Evolutionary conservation across 1,140 invertebrate genomes (phyloP).

Genomic region (Myzus persicae): DNA sequence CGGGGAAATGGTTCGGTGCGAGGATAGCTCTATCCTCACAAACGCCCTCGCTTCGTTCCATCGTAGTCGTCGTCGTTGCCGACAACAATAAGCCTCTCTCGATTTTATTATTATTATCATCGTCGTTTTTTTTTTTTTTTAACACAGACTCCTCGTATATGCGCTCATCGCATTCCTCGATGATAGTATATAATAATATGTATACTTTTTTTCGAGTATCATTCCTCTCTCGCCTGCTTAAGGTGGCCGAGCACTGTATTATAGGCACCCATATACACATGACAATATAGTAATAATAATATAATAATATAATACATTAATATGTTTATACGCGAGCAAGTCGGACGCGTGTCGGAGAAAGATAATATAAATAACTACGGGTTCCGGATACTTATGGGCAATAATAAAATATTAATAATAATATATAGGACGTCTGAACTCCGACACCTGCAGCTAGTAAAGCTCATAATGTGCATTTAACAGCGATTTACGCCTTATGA

Average conservation of each 20-base stretch:
- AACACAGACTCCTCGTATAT: not conserved
- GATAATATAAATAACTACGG: not conserved
- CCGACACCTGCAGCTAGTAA: too few relatives aligned
- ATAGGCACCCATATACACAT: not conserved
- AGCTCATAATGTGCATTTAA: not conserved
- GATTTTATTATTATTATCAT: constrained; percentile 27
- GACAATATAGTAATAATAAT: too few relatives aligned
- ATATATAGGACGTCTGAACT: too few relatives aligned
- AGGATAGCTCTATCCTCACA: constrained; percentile 15
- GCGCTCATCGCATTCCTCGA: constrained; percentile 16
- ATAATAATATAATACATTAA: too few relatives aligned
- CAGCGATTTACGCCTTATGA: not conserved
- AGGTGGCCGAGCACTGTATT: not conserved
- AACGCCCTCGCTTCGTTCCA: constrained; percentile 42
- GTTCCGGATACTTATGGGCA: not conserved
- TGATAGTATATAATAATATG: not conserved
- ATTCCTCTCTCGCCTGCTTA: not conserved
- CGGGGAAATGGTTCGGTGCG: not conserved
- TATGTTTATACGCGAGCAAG: not conserved
- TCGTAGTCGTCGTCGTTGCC: not conserved
- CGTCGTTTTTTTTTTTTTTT: not conserved
- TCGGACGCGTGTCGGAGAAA: not conserved
- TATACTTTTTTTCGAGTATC: not conserved
- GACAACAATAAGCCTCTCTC: constrained; percentile 58
- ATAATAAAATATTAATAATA: too few relatives aligned